Evolutionary conservation across 2,797 vertebrate genomes (phyloP), one percentile per base, ranked within the genome.

Genomic region (Danio choprae): DNA sequence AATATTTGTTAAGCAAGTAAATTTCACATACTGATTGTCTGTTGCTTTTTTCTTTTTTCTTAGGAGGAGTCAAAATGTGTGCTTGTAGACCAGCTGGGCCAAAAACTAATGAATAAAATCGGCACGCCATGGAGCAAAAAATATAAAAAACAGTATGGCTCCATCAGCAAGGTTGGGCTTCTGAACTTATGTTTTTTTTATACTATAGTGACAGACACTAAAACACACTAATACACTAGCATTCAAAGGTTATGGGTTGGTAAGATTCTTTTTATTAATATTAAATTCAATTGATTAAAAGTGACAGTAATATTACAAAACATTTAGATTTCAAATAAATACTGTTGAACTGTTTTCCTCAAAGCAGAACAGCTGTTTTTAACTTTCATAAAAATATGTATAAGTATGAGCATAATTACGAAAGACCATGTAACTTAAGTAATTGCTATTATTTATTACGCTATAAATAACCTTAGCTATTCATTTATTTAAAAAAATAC

Each of bases 81-180:
- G 67, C 87, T 95, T 0, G 65, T 97, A 75, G 96, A 99, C 89
- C 96, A 96, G 20, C 87, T 99, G 67, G 96, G 97, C 53, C 97
- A 99, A 88, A 98, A 96, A 85, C 87, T 99, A 20, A 84, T 96
- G 90, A 92, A 96, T 87, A 97, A 94, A 84, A 94, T 91, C 12
- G 95, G 95, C 36, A 87, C 93, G 41, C 96, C 98, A 15, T 99
- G 98, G 98, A 96, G 95, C 89, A 98, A 96, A 90, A 96, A 92
- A 82, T 99, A 96, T 74, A 94, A 92, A 71, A 98, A 96, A 80
- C 93, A 95, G 4, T 88, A 91, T 7, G 97, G 98, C 67, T 90
- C 96, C 2, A 93, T 99, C 58, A 91, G 92, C 68, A 98, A 98
- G 96, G 98, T 99, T 76, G 43, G 51, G 56, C n/a, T 63, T 76